Evolutionary conservation across 2,113 vertebrate genomes (phyloP), one percentile per base, ranked within the genome.

Genomic region (Oriolus oriolus): DNA sequence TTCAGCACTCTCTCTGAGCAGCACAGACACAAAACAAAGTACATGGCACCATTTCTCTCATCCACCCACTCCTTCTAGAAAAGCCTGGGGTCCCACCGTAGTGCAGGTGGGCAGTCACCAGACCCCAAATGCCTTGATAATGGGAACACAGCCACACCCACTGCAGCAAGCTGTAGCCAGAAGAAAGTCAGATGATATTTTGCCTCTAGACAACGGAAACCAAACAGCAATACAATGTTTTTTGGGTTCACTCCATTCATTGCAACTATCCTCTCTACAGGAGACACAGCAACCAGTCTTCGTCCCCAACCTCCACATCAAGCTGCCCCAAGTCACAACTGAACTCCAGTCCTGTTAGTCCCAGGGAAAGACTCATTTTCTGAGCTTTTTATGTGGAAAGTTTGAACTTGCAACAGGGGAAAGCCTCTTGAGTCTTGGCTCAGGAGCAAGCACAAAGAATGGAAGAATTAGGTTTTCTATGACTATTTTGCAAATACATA

Each of bases 1-100:
- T 71, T 65, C 69, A 64, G 52, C 0, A 0, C 28, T 63, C 44
- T 31, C 9, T 81, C 60, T 1, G 1, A 24, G 47, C 60, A 63
- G 69, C 74, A 88, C 64, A 70, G 60, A 66, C 4, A 7, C 33
- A 73, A 79, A 88, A 42, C 35, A 85, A 85, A 93, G 59, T 35
- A 60, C 13, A 7, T 22, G 28, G 31, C 52, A 65, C 39, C 17
- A 9, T 24, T 81, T 59, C 22, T 77, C 26, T 84, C 76, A 77
- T 16, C 49, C 31, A 64, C 23, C 17, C 4, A 7, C 70, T 83
- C 16, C 71, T 71, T 18, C 45, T 23, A 84, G 59, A 60, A 89
- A 65, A 84, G 28, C 13, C 64, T 84, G 49, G 28, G 15, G 49
- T 60, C n/a, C 49, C 54, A 18, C 0, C 30, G 21, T 5, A 16